Evolutionary conservation across 2,888 invertebrate genomes (phyloP).

Genomic region (Sipha maydis): DNA sequence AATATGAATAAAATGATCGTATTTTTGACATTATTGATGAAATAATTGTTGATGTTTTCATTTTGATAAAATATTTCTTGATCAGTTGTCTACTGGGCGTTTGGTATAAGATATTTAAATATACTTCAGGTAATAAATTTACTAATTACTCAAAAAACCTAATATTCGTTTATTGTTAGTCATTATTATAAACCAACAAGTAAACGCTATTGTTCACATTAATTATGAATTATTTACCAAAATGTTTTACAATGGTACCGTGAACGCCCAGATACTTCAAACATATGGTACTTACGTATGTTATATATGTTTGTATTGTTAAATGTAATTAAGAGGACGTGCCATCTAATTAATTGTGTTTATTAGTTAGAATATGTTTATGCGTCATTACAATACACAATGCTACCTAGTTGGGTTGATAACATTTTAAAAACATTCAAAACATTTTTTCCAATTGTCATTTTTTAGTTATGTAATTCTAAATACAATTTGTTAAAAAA

Average conservation of each 20-base stretch:
- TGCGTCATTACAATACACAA: background rate
- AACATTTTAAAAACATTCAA: background rate
- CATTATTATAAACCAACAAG: background rate
- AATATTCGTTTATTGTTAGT: background rate
- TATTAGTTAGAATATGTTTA: background rate
- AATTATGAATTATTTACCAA: constrained; percentile 18
- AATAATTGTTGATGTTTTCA: too few relatives aligned
- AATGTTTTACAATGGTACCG: background rate
- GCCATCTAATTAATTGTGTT: constrained; percentile 26
- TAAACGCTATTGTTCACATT: background rate
- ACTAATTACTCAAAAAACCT: background rate
- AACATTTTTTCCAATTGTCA: background rate
- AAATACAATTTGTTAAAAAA: background rate
- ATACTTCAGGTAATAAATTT: background rate
- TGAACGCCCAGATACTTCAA: background rate
- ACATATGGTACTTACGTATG: background rate
- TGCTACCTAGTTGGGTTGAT: background rate
- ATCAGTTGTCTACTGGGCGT: too few relatives aligned
- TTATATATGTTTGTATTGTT: background rate
- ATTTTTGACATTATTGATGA: too few relatives aligned
- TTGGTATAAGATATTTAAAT: background rate
- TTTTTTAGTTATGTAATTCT: background rate
- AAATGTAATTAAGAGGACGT: constrained; percentile 22
- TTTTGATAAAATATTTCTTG: too few relatives aligned
- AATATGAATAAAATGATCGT: background rate